Evolutionary conservation across 2,113 vertebrate species (phyloP).

Genomic region (Harpagus bidentatus): DNA sequence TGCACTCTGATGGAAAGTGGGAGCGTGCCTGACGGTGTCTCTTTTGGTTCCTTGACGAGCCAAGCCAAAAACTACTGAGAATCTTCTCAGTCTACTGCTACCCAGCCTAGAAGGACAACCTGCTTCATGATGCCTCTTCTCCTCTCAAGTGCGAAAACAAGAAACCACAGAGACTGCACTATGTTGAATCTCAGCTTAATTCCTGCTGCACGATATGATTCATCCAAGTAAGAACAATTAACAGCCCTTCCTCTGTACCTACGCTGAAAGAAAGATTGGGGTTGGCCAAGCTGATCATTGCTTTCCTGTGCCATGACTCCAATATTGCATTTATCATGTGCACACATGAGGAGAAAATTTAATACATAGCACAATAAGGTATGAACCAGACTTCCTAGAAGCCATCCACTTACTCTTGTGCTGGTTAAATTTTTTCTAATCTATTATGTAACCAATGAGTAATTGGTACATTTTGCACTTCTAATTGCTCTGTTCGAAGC

Average conservation of each 20-base stretch:
- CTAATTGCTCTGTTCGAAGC: background rate
- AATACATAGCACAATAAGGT: background rate
- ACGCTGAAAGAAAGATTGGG: background rate
- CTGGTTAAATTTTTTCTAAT: background rate
- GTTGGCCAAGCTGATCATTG: background rate
- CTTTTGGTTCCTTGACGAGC: background rate
- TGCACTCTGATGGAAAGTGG: background rate
- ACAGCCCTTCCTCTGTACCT: background rate
- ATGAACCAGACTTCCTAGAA: background rate
- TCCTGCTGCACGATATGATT: rapidly evolving
- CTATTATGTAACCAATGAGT: background rate
- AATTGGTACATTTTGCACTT: background rate
- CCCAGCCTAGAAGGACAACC: background rate
- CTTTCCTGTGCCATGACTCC: background rate
- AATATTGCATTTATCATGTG: background rate
- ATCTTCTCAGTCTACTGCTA: background rate
- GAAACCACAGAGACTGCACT: background rate
- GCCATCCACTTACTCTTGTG: background rate
- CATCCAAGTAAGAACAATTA: background rate
- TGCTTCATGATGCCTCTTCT: background rate
- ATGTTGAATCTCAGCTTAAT: background rate
- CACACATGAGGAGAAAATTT: background rate
- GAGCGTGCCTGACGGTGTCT: background rate
- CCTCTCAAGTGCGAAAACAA: background rate
- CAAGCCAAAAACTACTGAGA: background rate